These are phyloP conservation scores for Pissodes strobi DNA, from an alignment of 1,140 invertebrate genomes.

Conservation along the genomic window DNA sequence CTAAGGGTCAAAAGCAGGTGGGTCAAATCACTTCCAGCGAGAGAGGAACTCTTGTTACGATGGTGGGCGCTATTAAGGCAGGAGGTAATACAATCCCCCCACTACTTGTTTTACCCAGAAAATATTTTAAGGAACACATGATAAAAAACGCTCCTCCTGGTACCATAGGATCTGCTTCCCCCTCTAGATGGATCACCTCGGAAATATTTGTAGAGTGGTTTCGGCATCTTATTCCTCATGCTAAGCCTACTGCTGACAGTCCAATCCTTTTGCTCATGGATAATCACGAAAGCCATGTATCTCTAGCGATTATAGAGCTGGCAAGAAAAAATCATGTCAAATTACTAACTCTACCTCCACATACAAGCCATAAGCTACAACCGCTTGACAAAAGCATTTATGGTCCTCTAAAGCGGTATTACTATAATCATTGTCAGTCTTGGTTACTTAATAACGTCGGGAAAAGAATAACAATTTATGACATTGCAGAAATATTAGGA, in stretches of 20 bases:
- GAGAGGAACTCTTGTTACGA: slow-evolving; percentile 55
- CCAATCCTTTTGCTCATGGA: too few relatives aligned
- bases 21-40: slow-evolving; percentile 55
- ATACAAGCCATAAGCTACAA: too few relatives aligned
- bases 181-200: slow-evolving; percentile 57
- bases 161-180: slow-evolving; percentile 52
- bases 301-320: too few relatives aligned
- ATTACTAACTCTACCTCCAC: too few relatives aligned
- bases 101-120: slow-evolving; percentile 51
- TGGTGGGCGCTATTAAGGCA: slow-evolving; percentile 51
- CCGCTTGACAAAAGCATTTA: too few relatives aligned
- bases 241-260: slow-evolving; percentile 45
- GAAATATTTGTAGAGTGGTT: too few relatives aligned
- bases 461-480: slow-evolving; percentile 30
- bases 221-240: too few relatives aligned
- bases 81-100: slow-evolving; percentile 47
- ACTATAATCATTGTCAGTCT: too few relatives aligned
- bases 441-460: too few relatives aligned
- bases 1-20: slow-evolving; percentile 50
- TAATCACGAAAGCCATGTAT: too few relatives aligned
- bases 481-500: slow-evolving; percentile 29
- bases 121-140: slow-evolving; percentile 52
- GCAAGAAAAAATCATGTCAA: too few relatives aligned
- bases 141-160: slow-evolving; percentile 50
- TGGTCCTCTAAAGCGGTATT: slow-evolving; percentile 28